These are phyloP conservation scores for Pseudococcus viburni DNA, from an alignment of 2,888 invertebrate genomes.

Conservation along the genomic window DNA sequence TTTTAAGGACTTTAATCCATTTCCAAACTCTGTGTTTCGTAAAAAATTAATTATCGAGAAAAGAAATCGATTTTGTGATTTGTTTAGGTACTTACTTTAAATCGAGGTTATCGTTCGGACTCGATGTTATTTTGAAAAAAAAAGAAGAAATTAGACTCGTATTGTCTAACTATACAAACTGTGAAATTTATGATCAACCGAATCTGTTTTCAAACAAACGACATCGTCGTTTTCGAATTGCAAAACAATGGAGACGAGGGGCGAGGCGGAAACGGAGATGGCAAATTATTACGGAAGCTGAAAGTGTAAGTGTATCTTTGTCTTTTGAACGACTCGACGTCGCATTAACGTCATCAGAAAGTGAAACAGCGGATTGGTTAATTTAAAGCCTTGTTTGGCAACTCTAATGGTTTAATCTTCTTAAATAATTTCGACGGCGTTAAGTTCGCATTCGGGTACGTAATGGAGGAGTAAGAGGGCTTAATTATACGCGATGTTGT, in stretches of 20 bases:
- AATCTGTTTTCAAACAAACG: not conserved
- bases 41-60: too few relatives aligned
- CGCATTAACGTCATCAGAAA: conserved; percentile 3
- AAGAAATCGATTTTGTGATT: too few relatives aligned
- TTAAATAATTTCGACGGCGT: conserved; percentile 24
- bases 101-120: not conserved
- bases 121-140: not conserved
- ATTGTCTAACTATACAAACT: not conserved
- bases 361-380: conserved; percentile 2
- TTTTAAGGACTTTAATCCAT: too few relatives aligned
- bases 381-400: conserved; percentile 15
- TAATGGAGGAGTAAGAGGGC: not conserved
- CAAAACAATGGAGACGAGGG: not conserved
- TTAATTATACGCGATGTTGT: not conserved
- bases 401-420: conserved; percentile 40
- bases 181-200: not conserved
- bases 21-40: too few relatives aligned
- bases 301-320: not conserved
- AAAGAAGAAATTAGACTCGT: not conserved
- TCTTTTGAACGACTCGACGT: conserved; percentile 4
- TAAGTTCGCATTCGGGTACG: not conserved
- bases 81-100: not conserved
- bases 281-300: not conserved
- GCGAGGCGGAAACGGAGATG: not conserved
- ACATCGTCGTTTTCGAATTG: not conserved